A percentile compares a stretch with the other conserved stretches of the same genome.
phyloP scores from a whole-genome alignment of 2,113 vertebrate species.

The Syngnathus typhle region DNA sequence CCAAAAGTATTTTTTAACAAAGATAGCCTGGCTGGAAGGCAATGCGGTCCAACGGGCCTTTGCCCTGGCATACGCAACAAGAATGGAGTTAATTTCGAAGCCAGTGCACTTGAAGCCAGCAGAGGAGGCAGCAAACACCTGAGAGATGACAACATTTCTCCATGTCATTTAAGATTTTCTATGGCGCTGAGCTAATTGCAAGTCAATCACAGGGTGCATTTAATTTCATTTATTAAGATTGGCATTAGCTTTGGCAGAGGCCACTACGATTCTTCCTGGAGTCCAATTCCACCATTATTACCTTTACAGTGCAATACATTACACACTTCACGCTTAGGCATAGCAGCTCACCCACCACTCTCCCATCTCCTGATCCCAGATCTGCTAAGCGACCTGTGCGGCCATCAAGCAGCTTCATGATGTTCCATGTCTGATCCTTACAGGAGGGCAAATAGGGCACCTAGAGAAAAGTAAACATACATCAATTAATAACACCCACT shows the following conservation, averaged over 20 bases:
- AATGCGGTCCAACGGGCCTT: constrained; percentile 60
- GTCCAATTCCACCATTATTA: too few species aligned
- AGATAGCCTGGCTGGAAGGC: constrained; percentile 48
- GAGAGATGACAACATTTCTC: neutral
- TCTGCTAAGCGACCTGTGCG: constrained; percentile 64
- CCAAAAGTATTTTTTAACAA: constrained; percentile 73
- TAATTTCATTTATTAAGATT: too few species aligned
- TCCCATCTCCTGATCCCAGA: constrained; percentile 73
- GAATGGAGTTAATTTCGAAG: constrained; percentile 73
- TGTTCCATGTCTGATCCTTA: constrained; percentile 59
- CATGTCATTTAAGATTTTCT: neutral
- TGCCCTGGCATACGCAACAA: constrained; percentile 58
- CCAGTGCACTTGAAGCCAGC: constrained; percentile 70
- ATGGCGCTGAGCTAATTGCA: too few species aligned
- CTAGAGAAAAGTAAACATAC: constrained; percentile 43
- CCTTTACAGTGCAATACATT: too few species aligned
- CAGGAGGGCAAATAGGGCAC: constrained; percentile 73
- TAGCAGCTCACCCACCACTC: constrained; percentile 52
- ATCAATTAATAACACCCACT: neutral
- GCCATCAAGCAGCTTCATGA: constrained; percentile 64
- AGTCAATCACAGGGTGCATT: too few species aligned
- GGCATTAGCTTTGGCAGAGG: too few species aligned
- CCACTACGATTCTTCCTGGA: too few species aligned
- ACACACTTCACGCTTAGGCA: neutral
- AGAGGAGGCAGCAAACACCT: constrained; percentile 69